Base-by-base conservation (phyloP, 2,888 invertebrate genomes). In the Phaedon cochleariae region DNA sequence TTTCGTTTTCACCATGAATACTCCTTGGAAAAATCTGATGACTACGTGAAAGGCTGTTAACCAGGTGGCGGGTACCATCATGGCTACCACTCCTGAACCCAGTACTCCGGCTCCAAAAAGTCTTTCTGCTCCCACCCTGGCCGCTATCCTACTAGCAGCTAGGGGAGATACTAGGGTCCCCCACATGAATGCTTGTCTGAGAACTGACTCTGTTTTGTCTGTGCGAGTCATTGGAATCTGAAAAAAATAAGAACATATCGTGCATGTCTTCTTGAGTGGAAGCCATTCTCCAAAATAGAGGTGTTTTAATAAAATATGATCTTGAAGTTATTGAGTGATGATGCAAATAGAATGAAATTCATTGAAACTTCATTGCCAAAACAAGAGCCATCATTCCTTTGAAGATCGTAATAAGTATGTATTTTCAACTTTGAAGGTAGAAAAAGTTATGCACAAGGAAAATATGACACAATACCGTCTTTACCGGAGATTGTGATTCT, bases 141-240 rank as follows among this genome's bases (percentile, higher is more conserved):
- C 87, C 73, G 87, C 87, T 29, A 87, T 85, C 61, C 87, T 80
- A 72, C 86, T 87, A 1, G 87, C 87, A 0, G 85, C 86, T 31
- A 87, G 75, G 1, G 87, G 87, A 0, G 87, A 86, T 9, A 87
- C 84, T 0, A 87, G 79, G 62, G 87, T 86, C 15, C 87, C 87
- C 87, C 87, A 87, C 75, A 87, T 82, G 72, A 86, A 87, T 4
- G 87, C 86, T 70, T 87, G 86, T 17, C 87, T 80, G 77, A 87
- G 81, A 41, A 86, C 85, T 1, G 86, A 85, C 73, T 87, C 87
- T 1, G 86, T 84, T 66, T 85, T 81, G 72, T 87, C 87, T 9
- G 86, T 86, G 71, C 84, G 84, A 0, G 86, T 86, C 79, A 87
- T 82, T 6, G 84, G 84, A 68, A 84, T 84, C 84, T 84, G 64